Evolutionary conservation across 2,113 vertebrate genomes (phyloP), one percentile per base, ranked within the genome.

Genomic region (Bubo scandiacus): DNA sequence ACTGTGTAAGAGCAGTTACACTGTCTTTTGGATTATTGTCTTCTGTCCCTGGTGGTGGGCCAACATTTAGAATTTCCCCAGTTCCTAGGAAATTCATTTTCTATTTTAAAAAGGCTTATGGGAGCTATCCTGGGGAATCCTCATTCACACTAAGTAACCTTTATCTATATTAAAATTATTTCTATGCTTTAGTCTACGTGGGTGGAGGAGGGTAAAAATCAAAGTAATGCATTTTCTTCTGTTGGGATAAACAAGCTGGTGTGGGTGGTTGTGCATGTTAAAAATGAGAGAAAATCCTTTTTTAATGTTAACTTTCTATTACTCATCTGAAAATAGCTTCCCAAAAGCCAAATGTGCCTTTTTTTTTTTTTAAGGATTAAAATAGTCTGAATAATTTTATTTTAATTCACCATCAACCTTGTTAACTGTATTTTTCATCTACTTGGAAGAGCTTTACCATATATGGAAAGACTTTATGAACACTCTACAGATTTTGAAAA

Each of bases 201-300:
- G 86, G 89, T 71, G 34, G 42, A 96, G 29, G 4, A 81, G 29
- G 72, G 73, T 70, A 92, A 92, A 92, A 92, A 94, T 91, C 72
- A 71, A 88, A 96, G 83, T 25, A 67, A 92, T 67, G 71, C 19
- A 57, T 96, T 94, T 96, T 80, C 55, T 88, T 86, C 65, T 96
- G 59, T 81, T 86, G 68, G 57, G 89, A 92, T 96, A 96, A 96
- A 96, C 89, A 95, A 92, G 54, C 32, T 75, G 36, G 12, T 89
- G 72, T 89, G 74, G 73, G 91, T 65, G 84, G 82, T 3, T 86
- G 63, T 42, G 30, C 54, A 58, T 22, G 57, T 73, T 58, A 62
- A 90, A 95, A 96, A 91, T 54, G 42, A 73, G 27, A 83, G 20
- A 86, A 95, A 90, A 15, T 7, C 19, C n/a, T 52, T 86, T 86